Base-by-base conservation (phyloP, 2,797 vertebrate species). In the Premnoplex brunnescens region DNA sequence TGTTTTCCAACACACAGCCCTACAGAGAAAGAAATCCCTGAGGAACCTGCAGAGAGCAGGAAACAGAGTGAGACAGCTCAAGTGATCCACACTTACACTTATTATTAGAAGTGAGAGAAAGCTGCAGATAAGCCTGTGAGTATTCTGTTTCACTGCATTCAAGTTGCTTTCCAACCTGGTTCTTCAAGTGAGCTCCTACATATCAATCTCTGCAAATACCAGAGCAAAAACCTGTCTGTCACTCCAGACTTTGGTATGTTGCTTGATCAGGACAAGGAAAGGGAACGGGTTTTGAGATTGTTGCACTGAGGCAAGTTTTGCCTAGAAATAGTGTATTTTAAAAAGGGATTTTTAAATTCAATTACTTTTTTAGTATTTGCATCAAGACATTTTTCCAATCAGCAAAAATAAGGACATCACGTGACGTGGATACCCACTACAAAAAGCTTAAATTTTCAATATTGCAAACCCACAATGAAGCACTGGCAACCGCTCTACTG, bases 31-130 rank as follows among this genome's bases (percentile, higher is more conserved):
- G 19, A 88, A 89, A 92, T 41, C 68, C 27, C 21, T 18, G 7
- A 78, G 74, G 72, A 64, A 80, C 77, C 59, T 54, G n/a, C 67
- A 73, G 75, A 66, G 34, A 78, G 24, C 21, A 83, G 80, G 56
- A 81, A 90, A 60, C 28, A 37, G 56, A 84, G 73, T 8, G 15
- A 92, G 64, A 63, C 64, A 69, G 56, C 44, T 89, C 82, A 85
- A 92, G 88, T 69, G 77, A 88, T 84, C 85, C 77, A 89, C 90
- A 89, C 88, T 79, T 94, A 49, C 23, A 41, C 49, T 94, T 96
- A 89, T 95, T 95, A 95, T 96, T 96, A 95, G 94, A 95, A 81
- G 83, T 32, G 75, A 94, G 76, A 95, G 76, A 85, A 94, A 93
- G 85, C 92, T 93, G 81, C 83, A 82, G 91, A 88, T 84, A 79